Percentiles rank a stretch among this genome's conserved stretches.
phyloP scores from a whole-genome alignment of 2,797 vertebrate species.

The Molossus alvarezi region DNA sequence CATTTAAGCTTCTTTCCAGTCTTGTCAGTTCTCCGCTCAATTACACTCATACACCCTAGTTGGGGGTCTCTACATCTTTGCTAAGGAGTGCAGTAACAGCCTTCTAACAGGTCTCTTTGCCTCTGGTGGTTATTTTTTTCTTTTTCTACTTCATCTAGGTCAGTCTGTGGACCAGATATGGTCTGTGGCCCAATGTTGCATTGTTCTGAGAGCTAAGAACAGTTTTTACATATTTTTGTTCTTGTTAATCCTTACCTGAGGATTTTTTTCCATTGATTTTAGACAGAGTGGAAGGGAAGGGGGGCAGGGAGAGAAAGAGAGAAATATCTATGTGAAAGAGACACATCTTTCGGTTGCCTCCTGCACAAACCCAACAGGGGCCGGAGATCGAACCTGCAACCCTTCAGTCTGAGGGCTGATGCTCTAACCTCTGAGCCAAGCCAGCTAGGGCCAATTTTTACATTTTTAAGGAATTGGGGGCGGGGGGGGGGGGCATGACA shows the following conservation, averaged over 20 bases:
- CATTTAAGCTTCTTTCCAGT: neutral
- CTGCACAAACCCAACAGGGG: too few species aligned
- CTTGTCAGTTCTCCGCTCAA: neutral
- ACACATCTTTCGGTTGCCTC: too few species aligned
- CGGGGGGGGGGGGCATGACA: neutral
- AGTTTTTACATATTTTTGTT: neutral
- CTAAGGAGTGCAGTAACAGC: neutral
- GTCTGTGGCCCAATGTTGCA: neutral
- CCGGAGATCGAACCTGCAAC: too few species aligned
- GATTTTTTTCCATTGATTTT: too few species aligned
- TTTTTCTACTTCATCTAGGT: neutral
- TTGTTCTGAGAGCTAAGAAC: slow-evolving; percentile 4
- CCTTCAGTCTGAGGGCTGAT: too few species aligned
- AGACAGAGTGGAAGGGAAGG: too few species aligned
- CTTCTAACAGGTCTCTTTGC: neutral
- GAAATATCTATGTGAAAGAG: too few species aligned
- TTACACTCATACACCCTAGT: neutral
- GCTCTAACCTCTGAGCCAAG: too few species aligned
- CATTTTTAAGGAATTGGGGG: neutral
- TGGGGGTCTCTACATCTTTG: neutral
- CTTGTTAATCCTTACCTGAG: too few species aligned
- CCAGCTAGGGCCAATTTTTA: neutral
- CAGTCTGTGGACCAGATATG: neutral
- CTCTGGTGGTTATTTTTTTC: neutral
- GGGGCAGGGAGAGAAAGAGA: too few species aligned